Conservation (phyloP, 2,113 vertebrate species). For the Tyto alba region DNA sequence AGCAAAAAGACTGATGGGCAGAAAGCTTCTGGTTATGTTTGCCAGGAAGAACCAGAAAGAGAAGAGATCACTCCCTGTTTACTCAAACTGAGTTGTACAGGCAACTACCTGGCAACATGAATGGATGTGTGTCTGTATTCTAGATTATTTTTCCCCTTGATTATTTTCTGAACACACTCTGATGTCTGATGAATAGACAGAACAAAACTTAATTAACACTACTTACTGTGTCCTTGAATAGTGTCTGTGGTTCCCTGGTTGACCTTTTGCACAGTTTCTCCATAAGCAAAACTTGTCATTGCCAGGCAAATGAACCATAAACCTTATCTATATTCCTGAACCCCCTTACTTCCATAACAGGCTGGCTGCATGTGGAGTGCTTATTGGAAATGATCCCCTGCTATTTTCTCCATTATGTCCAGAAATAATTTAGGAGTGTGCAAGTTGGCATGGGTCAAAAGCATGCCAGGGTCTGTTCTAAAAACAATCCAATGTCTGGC, state of each 20-base stretch:
- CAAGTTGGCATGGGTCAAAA: not conserved
- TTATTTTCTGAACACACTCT: not conserved
- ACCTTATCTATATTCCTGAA: not conserved
- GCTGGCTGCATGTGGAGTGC: not conserved
- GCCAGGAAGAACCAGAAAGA: not conserved
- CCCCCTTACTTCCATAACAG: not conserved
- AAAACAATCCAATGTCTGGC: not conserved
- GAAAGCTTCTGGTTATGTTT: not conserved
- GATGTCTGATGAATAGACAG: not conserved
- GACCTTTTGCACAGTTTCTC: not conserved
- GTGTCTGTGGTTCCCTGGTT: not conserved
- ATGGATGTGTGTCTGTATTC: not conserved
- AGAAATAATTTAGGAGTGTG: not conserved
- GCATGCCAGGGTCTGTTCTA: not conserved
- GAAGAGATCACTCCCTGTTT: not conserved
- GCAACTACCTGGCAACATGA: not conserved
- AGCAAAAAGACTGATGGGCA: not conserved
- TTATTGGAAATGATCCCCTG: not conserved
- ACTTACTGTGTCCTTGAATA: not conserved
- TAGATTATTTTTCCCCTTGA: not conserved
- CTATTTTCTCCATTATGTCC: not conserved
- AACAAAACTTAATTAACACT: fast-evolving
- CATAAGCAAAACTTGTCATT: not conserved
- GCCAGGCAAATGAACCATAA: not conserved
- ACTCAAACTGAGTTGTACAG: not conserved